Conservation (phyloP, 2,797 vertebrate species). For the Ctenosaura bakeri region DNA sequence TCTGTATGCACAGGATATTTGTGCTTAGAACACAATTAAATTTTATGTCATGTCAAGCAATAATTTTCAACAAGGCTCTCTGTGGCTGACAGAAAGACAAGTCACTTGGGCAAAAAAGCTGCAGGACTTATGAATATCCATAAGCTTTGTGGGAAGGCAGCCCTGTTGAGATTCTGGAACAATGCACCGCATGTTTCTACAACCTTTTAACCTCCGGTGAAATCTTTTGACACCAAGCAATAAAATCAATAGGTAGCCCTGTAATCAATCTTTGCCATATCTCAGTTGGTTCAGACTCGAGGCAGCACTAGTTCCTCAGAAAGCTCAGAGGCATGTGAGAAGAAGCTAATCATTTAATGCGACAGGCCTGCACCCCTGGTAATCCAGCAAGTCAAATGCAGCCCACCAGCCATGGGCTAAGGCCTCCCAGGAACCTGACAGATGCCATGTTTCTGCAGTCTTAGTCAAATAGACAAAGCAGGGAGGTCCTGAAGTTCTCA, state of each 20-base stretch:
- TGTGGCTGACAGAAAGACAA: slow-evolving; percentile 48
- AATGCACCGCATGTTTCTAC: slow-evolving; percentile 49
- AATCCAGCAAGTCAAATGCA: not conserved
- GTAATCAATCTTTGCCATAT: slow-evolving; percentile 60
- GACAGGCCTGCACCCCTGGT: not conserved
- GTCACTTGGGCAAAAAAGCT: slow-evolving; percentile 51
- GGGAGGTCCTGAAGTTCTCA: not conserved
- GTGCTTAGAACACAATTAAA: slow-evolving; percentile 37
- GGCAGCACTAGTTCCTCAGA: slow-evolving; percentile 41
- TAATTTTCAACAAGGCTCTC: slow-evolving; percentile 54
- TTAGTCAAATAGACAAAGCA: not conserved
- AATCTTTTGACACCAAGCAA: slow-evolving; percentile 50
- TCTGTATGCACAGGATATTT: not conserved
- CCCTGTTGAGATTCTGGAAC: slow-evolving; percentile 52
- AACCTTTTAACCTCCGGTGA: slow-evolving; percentile 43
- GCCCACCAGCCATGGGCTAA: not conserved
- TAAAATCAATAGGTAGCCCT: slow-evolving; percentile 58
- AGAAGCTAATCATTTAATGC: slow-evolving; percentile 49
- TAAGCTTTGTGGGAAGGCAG: slow-evolving; percentile 44
- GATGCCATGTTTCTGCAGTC: not conserved
- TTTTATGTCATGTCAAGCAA: slow-evolving; percentile 42
- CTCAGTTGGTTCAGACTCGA: slow-evolving; percentile 62
- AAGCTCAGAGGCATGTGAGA: slow-evolving; percentile 39
- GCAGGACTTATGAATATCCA: slow-evolving; percentile 38
- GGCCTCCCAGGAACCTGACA: not conserved